Base-by-base conservation (phyloP, 1,140 invertebrate genomes). In the Hypothenemus hampei region DNA sequence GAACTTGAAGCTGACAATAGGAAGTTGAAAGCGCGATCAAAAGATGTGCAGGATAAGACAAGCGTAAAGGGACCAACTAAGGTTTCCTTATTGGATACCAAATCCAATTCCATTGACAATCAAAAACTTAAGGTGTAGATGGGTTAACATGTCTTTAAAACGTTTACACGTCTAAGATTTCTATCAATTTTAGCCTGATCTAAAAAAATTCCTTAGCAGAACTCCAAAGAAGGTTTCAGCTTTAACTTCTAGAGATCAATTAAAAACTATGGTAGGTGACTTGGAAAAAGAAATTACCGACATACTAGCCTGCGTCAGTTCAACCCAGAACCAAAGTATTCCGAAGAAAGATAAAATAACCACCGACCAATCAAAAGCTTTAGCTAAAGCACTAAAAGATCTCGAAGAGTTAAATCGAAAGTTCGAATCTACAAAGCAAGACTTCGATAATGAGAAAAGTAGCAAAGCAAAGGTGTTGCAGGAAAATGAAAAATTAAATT, bases 1-100 rank as follows among this genome's bases (percentile, higher is more conserved):
- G 89, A 92, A 60, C 72, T 91, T 48, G 89, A 93, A 74, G 79
- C 80, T 57, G 86, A 91, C 65, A 88, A 86, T 66, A 82, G 86
- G 50, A 80, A 79, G 40, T 70, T 89, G 3, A 82, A 84, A 64
- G 81, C 81, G 66, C 84, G 91, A 76, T 76, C 87, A 3, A 83
- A 85, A 69, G 83, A 88, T 57, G 69, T 91, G 16, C 82, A 89
- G 63, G 83, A 87, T 1, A 89, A 84, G 74, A 67, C 82, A 50
- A 18, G 18, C n/a, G 67, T 72, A 33, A 70, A 71, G 33, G 70
- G 66, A 40, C 65, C 72, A 19, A 69, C 41, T 35, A 67, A 64
- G 59, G 66, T 68, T 31, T 66, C 69, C 18, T 69, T 74, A 53
- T 63, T 66, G 24, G 70, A 74, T 50, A 65, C 66, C 21, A 64